These are phyloP conservation scores for Netelia virgata DNA, from an alignment of 2,888 invertebrate genomes.

Conservation along the genomic window DNA sequence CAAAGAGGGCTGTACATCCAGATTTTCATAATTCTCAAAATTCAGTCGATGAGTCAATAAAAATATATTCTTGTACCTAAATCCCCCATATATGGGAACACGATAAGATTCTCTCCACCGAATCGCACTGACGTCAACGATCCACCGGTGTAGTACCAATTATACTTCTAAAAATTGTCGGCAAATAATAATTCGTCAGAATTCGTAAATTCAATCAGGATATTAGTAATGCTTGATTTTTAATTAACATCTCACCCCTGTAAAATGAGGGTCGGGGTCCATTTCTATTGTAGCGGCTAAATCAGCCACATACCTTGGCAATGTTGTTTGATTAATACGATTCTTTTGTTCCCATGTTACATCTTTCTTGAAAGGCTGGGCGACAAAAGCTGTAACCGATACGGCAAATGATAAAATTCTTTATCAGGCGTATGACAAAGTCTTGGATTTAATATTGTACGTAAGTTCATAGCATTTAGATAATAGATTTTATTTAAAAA, in stretches of 20 bases:
- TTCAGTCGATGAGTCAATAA: slow-evolving; percentile 8
- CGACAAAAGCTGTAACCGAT: slow-evolving; percentile 67
- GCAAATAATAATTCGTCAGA: neutral
- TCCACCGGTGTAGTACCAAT: slow-evolving; percentile 83
- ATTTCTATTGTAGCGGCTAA: slow-evolving; percentile 79
- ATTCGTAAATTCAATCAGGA: neutral
- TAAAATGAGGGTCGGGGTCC: slow-evolving; percentile 82
- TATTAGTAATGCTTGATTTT: neutral
- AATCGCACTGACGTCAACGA: slow-evolving; percentile 74
- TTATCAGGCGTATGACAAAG: slow-evolving; percentile 1
- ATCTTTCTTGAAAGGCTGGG: slow-evolving; percentile 68
- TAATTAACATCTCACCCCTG: slow-evolving; percentile 75
- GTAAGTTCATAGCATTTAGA: neutral
- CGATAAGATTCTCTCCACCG: slow-evolving; percentile 73
- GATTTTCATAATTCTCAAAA: neutral
- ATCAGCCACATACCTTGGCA: slow-evolving; percentile 79
- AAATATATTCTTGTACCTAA: slow-evolving; percentile 73
- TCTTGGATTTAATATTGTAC: neutral
- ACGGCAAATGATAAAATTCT: no score
- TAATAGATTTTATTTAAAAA: no score
- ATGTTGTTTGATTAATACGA: slow-evolving; percentile 52
- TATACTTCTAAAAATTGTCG: slow-evolving; percentile 76
- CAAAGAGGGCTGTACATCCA: neutral
- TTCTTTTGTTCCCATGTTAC: slow-evolving; percentile 69
- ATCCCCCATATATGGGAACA: slow-evolving; percentile 81